These are phyloP conservation scores for Helicoverpa assulta DNA, from an alignment of 2,888 invertebrate genomes.

Conservation along the genomic window DNA sequence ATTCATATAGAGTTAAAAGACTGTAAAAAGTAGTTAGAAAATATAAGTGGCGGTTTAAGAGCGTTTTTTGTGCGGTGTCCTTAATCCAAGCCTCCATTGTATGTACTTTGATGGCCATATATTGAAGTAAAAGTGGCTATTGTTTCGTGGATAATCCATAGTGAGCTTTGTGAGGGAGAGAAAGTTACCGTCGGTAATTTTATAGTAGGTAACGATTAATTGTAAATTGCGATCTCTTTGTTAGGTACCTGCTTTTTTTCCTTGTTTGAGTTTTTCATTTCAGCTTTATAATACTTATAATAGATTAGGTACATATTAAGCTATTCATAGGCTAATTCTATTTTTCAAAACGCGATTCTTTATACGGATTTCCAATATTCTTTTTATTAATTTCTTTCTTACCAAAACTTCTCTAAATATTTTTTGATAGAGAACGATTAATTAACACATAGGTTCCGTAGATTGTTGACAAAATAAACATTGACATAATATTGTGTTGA, in stretches of 20 bases:
- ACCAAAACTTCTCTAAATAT: too few species aligned
- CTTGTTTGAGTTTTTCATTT: neutral
- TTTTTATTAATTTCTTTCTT: too few species aligned
- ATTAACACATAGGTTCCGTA: too few species aligned
- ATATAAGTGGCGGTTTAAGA: neutral
- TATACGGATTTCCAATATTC: too few species aligned
- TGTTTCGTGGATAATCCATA: constrained; percentile 61
- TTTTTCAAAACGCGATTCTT: too few species aligned
- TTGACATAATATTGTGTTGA: neutral
- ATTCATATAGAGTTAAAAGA: constrained; percentile 16
- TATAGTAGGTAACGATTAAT: constrained; percentile 49
- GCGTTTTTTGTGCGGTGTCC: constrained; percentile 33
- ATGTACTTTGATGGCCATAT: constrained; percentile 39
- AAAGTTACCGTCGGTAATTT: constrained; percentile 34
- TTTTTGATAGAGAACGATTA: too few species aligned
- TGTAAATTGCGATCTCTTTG: constrained; percentile 42
- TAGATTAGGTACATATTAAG: too few species aligned
- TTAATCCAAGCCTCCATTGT: constrained; percentile 38
- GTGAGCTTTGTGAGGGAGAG: constrained; percentile 37
- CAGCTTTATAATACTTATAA: too few species aligned
- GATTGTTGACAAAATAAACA: too few species aligned
- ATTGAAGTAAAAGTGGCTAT: constrained; percentile 60
- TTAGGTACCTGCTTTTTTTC: neutral
- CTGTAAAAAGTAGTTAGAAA: constrained; percentile 17
- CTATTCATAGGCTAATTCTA: too few species aligned